Evolutionary conservation across 2,113 vertebrate species (phyloP), one percentile per base, ranked within the genome.

Genomic region (Corapipo altera): DNA sequence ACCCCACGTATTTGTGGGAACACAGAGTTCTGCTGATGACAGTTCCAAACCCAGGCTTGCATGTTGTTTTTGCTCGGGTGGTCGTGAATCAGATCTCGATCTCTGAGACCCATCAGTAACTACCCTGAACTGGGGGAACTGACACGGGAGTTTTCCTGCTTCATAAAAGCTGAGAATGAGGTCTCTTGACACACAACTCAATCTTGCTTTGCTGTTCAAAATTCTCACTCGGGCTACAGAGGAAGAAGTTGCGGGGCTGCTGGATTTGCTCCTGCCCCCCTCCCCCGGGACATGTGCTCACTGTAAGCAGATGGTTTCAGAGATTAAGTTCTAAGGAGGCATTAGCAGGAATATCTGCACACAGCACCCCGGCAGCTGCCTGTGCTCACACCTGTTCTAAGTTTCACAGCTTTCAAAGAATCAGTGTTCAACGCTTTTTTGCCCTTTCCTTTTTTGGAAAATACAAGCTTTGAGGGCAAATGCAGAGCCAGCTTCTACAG

Each of bases 261-360:
- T 87, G 69, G 48, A 46, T 79, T 69, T 77, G 46, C 21, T 81
- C 64, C 72, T 89, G 72, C 27, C 48, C 83, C 71, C 65, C 72
- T 26, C 79, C 94, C 81, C 64, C 2, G 11, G 87, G 95, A 93
- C 97, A 97, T 85, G 82, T 98, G 97, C 91, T 97, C 93, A 73
- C 88, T 94, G 84, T 85, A 88, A 97, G 94, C 96, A 97, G 97
- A 97, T 97, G 97, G 96, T 89, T 94, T 88, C 92, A 80, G 95
- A 97, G 96, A 97, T 97, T 97, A 97, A 96, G 95, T 97, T 97
- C 96, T 96, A 96, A 97, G 91, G 89, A 97, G 72, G 95, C 70
- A 96, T 96, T 96, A 95, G 85, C 73, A 93, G 83, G 90, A 96
- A 93, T 97, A 97, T 96, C 95, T 92, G 88, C 95, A 95, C 95